Conservation (phyloP, 2,888 invertebrate genomes). For the Eristalis pertinax region DNA sequence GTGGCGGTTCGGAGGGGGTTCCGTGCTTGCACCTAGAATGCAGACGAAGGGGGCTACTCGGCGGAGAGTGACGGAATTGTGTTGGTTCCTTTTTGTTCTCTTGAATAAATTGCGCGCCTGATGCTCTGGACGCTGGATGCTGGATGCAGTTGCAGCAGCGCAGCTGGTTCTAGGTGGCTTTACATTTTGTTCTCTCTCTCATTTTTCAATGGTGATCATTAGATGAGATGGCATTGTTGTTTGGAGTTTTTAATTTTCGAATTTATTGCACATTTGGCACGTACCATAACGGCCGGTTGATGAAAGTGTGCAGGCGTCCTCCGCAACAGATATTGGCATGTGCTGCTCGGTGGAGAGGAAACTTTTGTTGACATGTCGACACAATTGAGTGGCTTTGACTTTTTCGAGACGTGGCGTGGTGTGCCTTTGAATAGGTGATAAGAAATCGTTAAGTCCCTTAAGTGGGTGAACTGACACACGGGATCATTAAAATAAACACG, state of each 20-base stretch:
- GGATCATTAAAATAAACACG: background rate
- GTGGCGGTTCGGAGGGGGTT: slow-evolving; percentile 45
- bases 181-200: slow-evolving; percentile 30
- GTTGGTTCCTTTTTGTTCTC: slow-evolving; percentile 10
- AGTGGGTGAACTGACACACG: background rate
- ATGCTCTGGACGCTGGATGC: no score
- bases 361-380: background rate
- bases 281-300: slow-evolving; percentile 54
- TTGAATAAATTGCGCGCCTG: slow-evolving; percentile 61
- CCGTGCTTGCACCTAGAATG: slow-evolving; percentile 59
- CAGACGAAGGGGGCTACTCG: slow-evolving; percentile 19
- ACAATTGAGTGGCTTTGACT: background rate
- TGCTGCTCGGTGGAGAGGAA: slow-evolving; percentile 12
- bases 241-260: slow-evolving; percentile 27
- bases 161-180: slow-evolving; percentile 55
- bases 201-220: background rate
- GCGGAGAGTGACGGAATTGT: background rate
- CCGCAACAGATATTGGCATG: slow-evolving; percentile 22
- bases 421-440: background rate
- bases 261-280: slow-evolving; percentile 64
- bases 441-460: background rate
- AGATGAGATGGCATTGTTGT: slow-evolving; percentile 20
- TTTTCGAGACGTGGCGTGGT: background rate
- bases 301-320: slow-evolving; percentile 51
- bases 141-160: slow-evolving; percentile 62